Percentiles rank a stretch among this genome's conserved stretches.
These are phyloP conservation scores for Cephalopachus bancanus DNA, from an alignment of 2,797 vertebrate genomes.

Conservation along the genomic window DNA sequence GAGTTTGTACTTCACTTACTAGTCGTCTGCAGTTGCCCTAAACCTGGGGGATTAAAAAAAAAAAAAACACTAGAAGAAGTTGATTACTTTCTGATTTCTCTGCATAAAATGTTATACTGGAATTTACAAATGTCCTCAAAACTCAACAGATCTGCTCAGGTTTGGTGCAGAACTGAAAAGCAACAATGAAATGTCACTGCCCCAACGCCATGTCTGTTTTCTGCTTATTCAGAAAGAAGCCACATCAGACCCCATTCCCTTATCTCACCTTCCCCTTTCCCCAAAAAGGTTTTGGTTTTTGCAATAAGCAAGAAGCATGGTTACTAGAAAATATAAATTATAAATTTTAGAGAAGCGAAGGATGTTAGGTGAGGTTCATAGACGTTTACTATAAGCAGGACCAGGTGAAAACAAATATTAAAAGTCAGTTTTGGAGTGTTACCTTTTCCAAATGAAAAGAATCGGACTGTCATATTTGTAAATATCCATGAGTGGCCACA, in stretches of 20 bases:
- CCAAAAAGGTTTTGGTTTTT: slow-evolving; percentile 19
- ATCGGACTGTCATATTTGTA: slow-evolving; percentile 95
- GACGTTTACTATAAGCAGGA: slow-evolving; percentile 21
- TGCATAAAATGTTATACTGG: not conserved
- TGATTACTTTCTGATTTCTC: slow-evolving; percentile 55
- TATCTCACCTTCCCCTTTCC: not conserved
- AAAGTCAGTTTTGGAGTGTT: slow-evolving; percentile 75
- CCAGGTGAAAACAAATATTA: slow-evolving; percentile 2
- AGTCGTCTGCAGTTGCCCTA: slow-evolving; percentile 40
- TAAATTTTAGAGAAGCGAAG: not conserved
- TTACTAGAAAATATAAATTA: slow-evolving; percentile 37
- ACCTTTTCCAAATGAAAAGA: slow-evolving; percentile 96
- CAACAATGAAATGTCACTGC: not conserved
- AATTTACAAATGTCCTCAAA: slow-evolving; percentile 53
- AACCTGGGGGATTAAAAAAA: slow-evolving; percentile 8
- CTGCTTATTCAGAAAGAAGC: not conserved
- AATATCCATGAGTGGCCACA: slow-evolving; percentile 98
- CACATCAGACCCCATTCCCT: not conserved
- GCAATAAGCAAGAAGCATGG: not conserved
- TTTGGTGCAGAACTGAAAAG: slow-evolving; percentile 17
- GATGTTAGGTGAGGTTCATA: not conserved
- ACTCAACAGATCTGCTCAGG: not conserved
- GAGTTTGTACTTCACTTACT: slow-evolving; percentile 29
- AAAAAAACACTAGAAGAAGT: not conserved
- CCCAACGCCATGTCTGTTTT: not conserved